These are phyloP conservation scores for Spilarctia lutea DNA, from an alignment of 2,888 invertebrate species.

Conservation along the genomic window DNA sequence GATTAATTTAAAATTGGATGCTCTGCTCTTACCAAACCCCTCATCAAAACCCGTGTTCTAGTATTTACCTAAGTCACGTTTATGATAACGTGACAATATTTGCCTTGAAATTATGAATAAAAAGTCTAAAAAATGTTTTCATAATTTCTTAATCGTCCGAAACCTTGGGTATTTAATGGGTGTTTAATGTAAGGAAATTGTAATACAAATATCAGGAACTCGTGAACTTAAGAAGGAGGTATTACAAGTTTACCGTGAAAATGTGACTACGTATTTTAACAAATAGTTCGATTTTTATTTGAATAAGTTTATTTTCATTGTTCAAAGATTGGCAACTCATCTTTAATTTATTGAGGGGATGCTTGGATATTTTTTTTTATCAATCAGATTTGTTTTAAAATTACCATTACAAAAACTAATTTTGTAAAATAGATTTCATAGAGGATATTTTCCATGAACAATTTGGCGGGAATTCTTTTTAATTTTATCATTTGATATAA, in stretches of 20 bases:
- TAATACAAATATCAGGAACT: neutral
- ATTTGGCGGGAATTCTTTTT: no score
- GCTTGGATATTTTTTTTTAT: no score
- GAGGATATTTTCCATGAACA: no score
- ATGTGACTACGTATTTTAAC: neutral
- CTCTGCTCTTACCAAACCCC: conserved; percentile 7
- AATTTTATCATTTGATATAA: neutral
- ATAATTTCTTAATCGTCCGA: neutral
- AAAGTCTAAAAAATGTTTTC: no score
- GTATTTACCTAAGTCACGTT: conserved; percentile 38
- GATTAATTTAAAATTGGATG: conserved; percentile 1
- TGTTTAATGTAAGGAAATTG: no score
- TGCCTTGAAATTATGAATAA: no score
- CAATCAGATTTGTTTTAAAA: no score
- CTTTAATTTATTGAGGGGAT: neutral
- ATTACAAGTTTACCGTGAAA: neutral
- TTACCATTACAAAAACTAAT: neutral
- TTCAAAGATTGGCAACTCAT: neutral
- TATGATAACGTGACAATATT: conserved; percentile 48
- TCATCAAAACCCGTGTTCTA: conserved; percentile 34
- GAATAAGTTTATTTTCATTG: no score
- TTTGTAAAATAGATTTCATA: neutral
- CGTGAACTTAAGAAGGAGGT: no score
- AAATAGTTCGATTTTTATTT: neutral
- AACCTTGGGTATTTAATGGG: neutral